Base-by-base conservation (phyloP, 2,797 vertebrate genomes). In the Phrynocephalus guinanensis region DNA sequence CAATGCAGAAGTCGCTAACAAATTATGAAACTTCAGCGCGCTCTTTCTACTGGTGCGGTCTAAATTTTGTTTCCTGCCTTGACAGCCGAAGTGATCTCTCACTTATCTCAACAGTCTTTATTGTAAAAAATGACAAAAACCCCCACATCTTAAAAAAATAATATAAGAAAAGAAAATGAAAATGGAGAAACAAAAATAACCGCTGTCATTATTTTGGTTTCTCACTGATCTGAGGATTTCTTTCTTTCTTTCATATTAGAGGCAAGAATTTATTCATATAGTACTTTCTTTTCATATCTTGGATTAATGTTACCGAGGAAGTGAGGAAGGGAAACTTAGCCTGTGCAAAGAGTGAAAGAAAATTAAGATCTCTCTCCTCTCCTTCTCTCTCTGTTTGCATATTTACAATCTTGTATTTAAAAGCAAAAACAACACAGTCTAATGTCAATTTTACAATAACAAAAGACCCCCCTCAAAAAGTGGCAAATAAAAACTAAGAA, bases 1-100 rank as follows among this genome's bases (percentile, higher is more conserved):
- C 95, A 93, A 56, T 94, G 95, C 93, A 87, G 63, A 93, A 95
- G 95, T 92, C 92, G 92, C 93, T 95, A 94, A 94, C 82, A 95
- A 92, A 94, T 95, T 92, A 83, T 94, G 91, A 95, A 76, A 82
- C 91, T 95, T 94, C 82, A 93, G 90, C 86, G 89, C 91, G 92
- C 92, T 90, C 93, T 88, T 93, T 92, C 92, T 72, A 60, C 89
- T 86, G 71, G 90, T 87, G 90, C 63, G 88, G 93, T 92, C 88
- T 82, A 90, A 95, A 96, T 95, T 95, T 93, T 88, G 84, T 95
- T 96, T 95, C 90, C 91, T 91, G 86, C 6, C 80, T 82, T 83
- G 91, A 87, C 90, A 87, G 93, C 93, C 91, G 93, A 84, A 67
- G 87, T 90, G 93, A 94, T 95, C 86, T 89, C 92, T 96, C 93